Conservation (phyloP, 2,113 vertebrate species). For the Eurystomus gularis region DNA sequence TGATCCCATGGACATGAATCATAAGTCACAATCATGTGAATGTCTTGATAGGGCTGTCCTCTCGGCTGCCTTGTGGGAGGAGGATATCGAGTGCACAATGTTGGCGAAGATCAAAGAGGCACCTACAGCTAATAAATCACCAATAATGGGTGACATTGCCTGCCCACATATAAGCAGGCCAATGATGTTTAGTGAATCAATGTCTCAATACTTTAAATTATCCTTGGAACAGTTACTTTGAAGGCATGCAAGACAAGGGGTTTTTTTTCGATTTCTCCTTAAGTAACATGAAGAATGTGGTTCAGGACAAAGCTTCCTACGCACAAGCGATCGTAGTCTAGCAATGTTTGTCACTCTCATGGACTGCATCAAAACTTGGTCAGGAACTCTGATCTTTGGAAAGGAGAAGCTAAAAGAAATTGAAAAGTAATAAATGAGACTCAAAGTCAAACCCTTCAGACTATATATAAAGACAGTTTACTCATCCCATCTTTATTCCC, state of each 20-base stretch:
- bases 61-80: background rate
- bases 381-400: background rate
- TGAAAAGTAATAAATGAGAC: background rate
- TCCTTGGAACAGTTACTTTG: background rate
- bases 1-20: background rate
- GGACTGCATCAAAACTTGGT: background rate
- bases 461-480: background rate
- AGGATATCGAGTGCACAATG: background rate
- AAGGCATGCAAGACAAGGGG: background rate
- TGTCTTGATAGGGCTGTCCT: background rate
- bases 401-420: background rate
- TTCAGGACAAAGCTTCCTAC: background rate
- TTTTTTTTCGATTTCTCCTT: background rate
- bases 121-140: slow-evolving; percentile 32
- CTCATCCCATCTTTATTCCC: background rate
- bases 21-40: background rate
- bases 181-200: background rate
- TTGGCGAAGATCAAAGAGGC: slow-evolving; percentile 1
- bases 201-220: slow-evolving; percentile 13
- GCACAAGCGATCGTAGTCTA: background rate
- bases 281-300: background rate
- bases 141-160: background rate
- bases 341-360: background rate
- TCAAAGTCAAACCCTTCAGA: background rate
- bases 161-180: background rate